These are phyloP conservation scores for Hemicordylus capensis DNA, from an alignment of 2,113 vertebrate genomes.

Conservation along the genomic window DNA sequence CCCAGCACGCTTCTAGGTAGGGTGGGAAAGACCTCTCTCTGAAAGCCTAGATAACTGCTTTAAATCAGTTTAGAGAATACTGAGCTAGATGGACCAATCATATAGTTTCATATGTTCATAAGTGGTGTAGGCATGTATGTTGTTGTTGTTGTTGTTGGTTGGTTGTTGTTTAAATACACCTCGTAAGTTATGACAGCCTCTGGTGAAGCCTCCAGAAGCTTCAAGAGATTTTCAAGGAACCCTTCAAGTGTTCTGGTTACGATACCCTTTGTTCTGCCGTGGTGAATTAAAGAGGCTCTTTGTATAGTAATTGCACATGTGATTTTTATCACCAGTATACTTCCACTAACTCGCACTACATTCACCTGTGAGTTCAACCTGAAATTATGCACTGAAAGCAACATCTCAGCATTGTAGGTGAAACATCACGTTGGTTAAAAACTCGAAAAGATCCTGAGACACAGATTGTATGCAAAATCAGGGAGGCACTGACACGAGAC, in stretches of 20 bases:
- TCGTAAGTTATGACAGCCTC: neutral
- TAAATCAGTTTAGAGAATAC: too few relatives aligned
- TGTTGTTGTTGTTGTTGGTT: too few relatives aligned
- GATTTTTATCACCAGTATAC: neutral
- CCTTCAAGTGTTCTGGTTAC: too few relatives aligned
- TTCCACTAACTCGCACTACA: neutral
- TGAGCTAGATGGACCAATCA: too few relatives aligned
- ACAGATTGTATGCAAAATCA: neutral
- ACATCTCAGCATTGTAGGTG: neutral
- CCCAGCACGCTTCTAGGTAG: too few relatives aligned
- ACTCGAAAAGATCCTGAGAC: neutral
- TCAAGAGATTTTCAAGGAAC: neutral
- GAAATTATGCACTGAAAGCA: neutral
- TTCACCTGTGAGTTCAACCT: neutral
- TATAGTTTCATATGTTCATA: neutral
- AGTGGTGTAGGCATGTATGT: too few relatives aligned
- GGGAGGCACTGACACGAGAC: neutral
- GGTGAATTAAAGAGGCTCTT: neutral
- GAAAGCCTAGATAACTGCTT: too few relatives aligned
- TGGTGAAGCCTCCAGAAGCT: too few relatives aligned
- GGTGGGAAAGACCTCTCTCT: too few relatives aligned
- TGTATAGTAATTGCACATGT: neutral
- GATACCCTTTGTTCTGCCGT: neutral
- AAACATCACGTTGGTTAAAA: neutral
- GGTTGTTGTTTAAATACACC: neutral